Base-by-base conservation (phyloP, 2,113 vertebrate species). In the Danionella cerebrum region DNA sequence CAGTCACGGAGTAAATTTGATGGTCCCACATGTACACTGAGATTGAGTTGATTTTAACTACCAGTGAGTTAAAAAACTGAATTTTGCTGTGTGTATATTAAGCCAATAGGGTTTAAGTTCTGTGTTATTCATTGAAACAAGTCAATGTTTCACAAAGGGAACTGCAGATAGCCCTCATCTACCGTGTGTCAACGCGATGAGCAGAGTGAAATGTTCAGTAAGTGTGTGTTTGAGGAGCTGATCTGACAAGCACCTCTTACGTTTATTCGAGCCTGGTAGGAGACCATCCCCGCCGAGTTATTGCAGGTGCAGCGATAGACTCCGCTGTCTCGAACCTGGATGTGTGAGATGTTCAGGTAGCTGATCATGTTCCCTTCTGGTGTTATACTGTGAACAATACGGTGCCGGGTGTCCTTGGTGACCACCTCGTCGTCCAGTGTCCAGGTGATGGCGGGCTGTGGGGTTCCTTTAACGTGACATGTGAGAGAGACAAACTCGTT, bases 201-300 rank as follows among this genome's bases (percentile, higher is more conserved):
- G 42, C 74, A 65, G 79, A 87, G 86, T 79, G 81, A 89, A 79
- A 84, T 76, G 84, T n/a, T n/a, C n/a, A n/a, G n/a, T 54, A 60
- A 66, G 53, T 62, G 82, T 89, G 71, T 87, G 83, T 82, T 72
- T 97, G 94, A 98, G 91, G 92, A 98, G 94, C 90, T 93, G 93
- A 96, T 96, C 92, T 94, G 96, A 98, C 96, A 99, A 99, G 96
- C 96, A 99, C 96, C 96, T 99, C 96, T 99, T 99, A 99, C 96
- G 96, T 98, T 99, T 99, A 99, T 98, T 96, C 96, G 96, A 95
- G 96, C 96, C 96, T 99, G 96, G 94, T 99, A 98, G 82, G 89
- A 90, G 92, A 96, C 90, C 86, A 92, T 90, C 87, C 96, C 96
- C 3, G 96, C 96, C 39, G 96, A 98, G 87, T 99, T 99, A 91